These are phyloP conservation scores for Labeo catla DNA, from an alignment of 2,113 vertebrate species.

Conservation along the genomic window DNA sequence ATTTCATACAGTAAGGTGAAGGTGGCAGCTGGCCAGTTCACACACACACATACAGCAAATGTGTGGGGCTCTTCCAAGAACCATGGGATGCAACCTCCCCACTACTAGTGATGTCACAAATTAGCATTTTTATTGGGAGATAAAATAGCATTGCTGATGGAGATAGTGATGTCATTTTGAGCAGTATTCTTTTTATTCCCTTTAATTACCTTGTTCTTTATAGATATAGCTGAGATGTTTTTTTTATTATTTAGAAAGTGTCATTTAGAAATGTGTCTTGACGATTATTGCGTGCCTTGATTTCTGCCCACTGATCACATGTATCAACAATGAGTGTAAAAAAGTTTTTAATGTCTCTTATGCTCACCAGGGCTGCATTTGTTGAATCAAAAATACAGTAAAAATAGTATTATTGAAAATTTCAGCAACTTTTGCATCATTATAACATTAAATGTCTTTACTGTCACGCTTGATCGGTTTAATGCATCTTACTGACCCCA, in stretches of 20 bases:
- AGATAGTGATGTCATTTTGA: background rate
- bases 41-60: background rate
- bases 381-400: background rate
- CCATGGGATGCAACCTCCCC: background rate
- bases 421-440: background rate
- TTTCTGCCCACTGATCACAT: background rate
- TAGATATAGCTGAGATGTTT: no score
- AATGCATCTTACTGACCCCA: background rate
- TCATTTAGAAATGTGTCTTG: background rate
- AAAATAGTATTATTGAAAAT: background rate
- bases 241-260: no score
- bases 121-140: background rate
- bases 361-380: background rate
- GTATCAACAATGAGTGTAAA: background rate
- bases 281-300: background rate
- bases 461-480: background rate
- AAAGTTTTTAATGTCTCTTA: background rate
- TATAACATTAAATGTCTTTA: background rate
- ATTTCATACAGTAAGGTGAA: constrained; percentile 36
- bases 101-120: background rate
- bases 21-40: constrained; percentile 9
- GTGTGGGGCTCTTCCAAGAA: background rate
- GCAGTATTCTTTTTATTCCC: background rate
- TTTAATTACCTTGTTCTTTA: background rate
- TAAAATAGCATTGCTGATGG: background rate